Evolutionary conservation across 1,140 invertebrate species (phyloP).

Genomic region (Cyrtorhinus lividipennis): DNA sequence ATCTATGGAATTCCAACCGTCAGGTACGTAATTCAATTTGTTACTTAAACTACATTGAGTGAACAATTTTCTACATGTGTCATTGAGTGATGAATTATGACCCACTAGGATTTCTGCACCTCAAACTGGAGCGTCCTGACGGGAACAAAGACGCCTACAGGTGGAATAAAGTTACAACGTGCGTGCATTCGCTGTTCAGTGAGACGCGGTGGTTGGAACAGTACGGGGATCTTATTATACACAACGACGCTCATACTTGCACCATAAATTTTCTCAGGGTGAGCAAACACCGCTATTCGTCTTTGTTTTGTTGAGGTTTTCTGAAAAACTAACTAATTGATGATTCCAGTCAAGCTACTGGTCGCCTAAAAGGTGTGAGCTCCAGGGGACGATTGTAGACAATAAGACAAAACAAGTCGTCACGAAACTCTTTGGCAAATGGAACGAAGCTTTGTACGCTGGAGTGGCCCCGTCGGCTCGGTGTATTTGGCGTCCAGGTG

Average conservation of each 20-base stretch:
- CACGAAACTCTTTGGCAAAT: slow-evolving; percentile 56
- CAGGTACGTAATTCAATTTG: too few relatives aligned
- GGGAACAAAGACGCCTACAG: slow-evolving; percentile 44
- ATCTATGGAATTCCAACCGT: slow-evolving; percentile 76
- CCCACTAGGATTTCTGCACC: slow-evolving; percentile 49
- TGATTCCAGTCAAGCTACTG: slow-evolving; percentile 54
- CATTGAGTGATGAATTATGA: slow-evolving; percentile 85
- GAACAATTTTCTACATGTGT: too few relatives aligned
- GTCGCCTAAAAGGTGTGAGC: slow-evolving; percentile 62
- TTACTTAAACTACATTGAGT: too few relatives aligned
- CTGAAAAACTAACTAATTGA: too few relatives aligned
- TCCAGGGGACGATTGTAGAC: slow-evolving; percentile 48
- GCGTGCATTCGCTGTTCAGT: slow-evolving; percentile 71
- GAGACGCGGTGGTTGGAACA: slow-evolving; percentile 74
- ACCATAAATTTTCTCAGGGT: slow-evolving; percentile 73
- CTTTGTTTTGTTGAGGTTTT: too few relatives aligned
- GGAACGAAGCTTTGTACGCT: slow-evolving; percentile 67
- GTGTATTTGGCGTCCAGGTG: slow-evolving; percentile 56
- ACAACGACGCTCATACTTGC: slow-evolving; percentile 41
- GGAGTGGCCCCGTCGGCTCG: slow-evolving; percentile 51
- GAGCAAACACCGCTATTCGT: too few relatives aligned
- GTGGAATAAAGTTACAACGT: slow-evolving; percentile 81
- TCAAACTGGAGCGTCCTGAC: slow-evolving; percentile 35
- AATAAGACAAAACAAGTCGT: slow-evolving; percentile 38
- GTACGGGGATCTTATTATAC: slow-evolving; percentile 67